These are phyloP conservation scores for Diachasmimorpha longicaudata DNA, from an alignment of 1,140 invertebrate species.

Conservation along the genomic window DNA sequence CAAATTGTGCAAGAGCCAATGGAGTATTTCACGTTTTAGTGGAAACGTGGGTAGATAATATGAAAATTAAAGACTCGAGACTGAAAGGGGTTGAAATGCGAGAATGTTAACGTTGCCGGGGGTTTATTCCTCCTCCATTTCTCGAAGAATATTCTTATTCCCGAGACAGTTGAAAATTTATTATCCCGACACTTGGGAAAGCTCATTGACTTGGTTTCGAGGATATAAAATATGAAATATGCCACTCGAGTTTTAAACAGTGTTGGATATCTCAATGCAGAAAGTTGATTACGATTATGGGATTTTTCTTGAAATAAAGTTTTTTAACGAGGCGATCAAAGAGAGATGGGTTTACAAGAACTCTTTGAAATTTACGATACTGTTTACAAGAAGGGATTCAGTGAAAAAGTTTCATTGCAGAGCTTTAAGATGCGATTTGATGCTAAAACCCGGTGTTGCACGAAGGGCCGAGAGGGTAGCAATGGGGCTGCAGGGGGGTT, in stretches of 20 bases:
- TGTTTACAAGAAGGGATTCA: slow-evolving; percentile 74
- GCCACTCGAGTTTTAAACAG: slow-evolving; percentile 67
- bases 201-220: background rate
- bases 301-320: slow-evolving; percentile 72
- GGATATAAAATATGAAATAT: background rate
- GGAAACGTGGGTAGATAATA: too few species aligned
- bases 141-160: background rate
- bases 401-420: slow-evolving; percentile 71
- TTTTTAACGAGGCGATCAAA: slow-evolving; percentile 71
- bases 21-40: too few species aligned
- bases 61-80: too few species aligned
- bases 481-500: background rate
- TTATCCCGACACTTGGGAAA: background rate
- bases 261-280: slow-evolving; percentile 85
- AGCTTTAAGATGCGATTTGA: slow-evolving; percentile 72
- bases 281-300: slow-evolving; percentile 82
- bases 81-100: too few species aligned
- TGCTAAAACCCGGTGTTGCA: slow-evolving; percentile 63
- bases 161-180: background rate
- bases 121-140: too few species aligned
- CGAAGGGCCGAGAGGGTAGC: background rate
- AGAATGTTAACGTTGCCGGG: too few species aligned
- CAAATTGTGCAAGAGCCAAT: too few species aligned
- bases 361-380: slow-evolving; percentile 85
- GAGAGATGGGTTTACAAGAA: slow-evolving; percentile 85